A percentile compares a stretch with the other conserved stretches of the same genome.
Evolutionary conservation across 1,140 invertebrate species (phyloP).

Genomic region (Palaemon carinicauda): DNA sequence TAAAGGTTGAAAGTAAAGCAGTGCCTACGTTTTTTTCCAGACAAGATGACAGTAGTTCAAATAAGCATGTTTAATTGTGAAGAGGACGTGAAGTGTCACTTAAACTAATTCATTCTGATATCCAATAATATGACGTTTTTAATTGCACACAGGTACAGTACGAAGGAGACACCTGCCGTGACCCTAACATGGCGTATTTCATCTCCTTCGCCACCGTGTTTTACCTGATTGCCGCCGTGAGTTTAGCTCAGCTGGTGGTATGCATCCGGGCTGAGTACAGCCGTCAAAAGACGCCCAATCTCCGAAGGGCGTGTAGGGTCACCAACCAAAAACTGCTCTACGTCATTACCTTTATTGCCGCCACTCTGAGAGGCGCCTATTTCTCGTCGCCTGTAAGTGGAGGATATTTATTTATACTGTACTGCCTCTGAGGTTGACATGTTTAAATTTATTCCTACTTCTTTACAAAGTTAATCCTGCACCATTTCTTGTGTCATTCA

Average conservation of each 20-base stretch:
- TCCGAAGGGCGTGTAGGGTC: conserved; percentile 81
- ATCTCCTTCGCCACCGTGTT: conserved; percentile 82
- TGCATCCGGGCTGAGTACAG: conserved; percentile 84
- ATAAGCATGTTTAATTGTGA: too few species aligned
- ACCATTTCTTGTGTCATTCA: too few species aligned
- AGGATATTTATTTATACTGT: too few species aligned
- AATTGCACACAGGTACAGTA: conserved; percentile 72
- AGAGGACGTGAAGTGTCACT: not conserved
- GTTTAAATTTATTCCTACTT: too few species aligned
- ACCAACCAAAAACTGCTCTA: conserved; percentile 93
- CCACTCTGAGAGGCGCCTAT: conserved; percentile 84
- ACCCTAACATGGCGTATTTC: conserved; percentile 74
- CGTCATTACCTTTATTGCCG: conserved; percentile 86
- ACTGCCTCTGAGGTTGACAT: too few species aligned
- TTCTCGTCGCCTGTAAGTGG: conserved; percentile 85
- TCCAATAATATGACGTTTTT: not conserved
- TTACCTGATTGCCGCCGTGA: conserved; percentile 83
- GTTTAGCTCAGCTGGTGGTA: conserved; percentile 85
- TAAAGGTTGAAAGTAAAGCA: too few species aligned
- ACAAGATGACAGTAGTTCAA: too few species aligned
- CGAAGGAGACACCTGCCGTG: conserved; percentile 72
- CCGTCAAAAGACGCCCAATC: conserved; percentile 80
- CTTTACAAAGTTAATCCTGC: too few species aligned
- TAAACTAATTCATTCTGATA: not conserved
- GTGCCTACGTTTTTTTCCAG: too few species aligned